phyloP scores from a whole-genome alignment of 92 coral and sea anemone genomes.

The Scolanthus callimorphus region DNA sequence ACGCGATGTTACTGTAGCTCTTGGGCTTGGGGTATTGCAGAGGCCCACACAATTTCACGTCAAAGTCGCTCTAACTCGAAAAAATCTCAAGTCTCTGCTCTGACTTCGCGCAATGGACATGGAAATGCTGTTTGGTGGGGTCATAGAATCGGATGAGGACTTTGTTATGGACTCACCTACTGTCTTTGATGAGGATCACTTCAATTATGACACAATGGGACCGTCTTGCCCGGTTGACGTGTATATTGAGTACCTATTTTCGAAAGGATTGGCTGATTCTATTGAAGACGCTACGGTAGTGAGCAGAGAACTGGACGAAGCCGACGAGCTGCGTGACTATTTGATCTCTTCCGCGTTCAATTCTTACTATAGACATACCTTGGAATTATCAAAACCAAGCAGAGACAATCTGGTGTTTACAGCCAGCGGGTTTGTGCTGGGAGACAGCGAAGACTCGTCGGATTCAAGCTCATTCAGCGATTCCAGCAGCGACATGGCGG shows the following conservation, averaged over 20 bases:
- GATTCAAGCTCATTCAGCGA: constrained; percentile 36
- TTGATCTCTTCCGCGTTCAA: constrained; percentile 82
- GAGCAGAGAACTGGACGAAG: constrained; percentile 68
- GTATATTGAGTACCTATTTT: constrained; percentile 77
- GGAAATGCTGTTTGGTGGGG: constrained; percentile 63
- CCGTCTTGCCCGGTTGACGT: constrained; percentile 75
- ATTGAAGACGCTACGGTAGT: constrained; percentile 59
- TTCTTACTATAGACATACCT: constrained; percentile 60
- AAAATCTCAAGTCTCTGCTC: neutral
- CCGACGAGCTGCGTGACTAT: constrained; percentile 69
- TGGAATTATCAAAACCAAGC: constrained; percentile 55
- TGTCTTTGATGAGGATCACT: constrained; percentile 48
- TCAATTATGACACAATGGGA: constrained; percentile 54
- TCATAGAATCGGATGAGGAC: constrained; percentile 48
- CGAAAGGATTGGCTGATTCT: constrained; percentile 81
- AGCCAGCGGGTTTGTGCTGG: constrained; percentile 62
- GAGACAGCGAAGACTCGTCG: constrained; percentile 51
- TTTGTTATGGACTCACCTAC: constrained; percentile 52
- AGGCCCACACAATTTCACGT: neutral
- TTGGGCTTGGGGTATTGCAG: neutral
- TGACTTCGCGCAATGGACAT: constrained; percentile 41
- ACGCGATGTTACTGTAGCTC: neutral
- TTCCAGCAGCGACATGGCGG: constrained; percentile 53
- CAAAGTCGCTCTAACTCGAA: neutral
- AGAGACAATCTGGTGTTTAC: constrained; percentile 75